Percentiles rank a stretch among this genome's conserved stretches.
Evolutionary conservation across 2,113 vertebrate species (phyloP).

Genomic region (Etheostoma cragini): DNA sequence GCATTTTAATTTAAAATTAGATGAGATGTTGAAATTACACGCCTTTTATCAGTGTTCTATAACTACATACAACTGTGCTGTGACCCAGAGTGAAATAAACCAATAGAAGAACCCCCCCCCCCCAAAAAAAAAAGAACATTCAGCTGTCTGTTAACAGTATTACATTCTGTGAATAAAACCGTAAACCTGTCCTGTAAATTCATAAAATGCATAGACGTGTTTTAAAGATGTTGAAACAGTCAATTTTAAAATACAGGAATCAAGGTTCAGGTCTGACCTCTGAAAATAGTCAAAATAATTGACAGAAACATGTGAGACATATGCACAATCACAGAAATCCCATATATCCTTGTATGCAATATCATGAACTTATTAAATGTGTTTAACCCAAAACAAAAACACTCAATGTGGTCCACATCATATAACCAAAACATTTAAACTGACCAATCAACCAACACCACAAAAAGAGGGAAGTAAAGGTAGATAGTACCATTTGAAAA

Average conservation of each 20-base stretch:
- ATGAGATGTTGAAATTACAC: constrained; percentile 16
- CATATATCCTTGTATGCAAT: constrained; percentile 15
- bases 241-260: constrained; percentile 21
- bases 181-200: constrained; percentile 38
- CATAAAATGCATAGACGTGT: constrained; percentile 68
- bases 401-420: background rate
- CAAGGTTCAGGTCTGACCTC: constrained; percentile 11
- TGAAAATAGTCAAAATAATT: background rate
- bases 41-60: constrained; percentile 14
- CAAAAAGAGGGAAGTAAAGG: constrained; percentile 13
- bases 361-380: constrained; percentile 18
- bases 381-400: constrained; percentile 27
- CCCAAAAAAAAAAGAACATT: constrained; percentile 57
- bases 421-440: constrained; percentile 27
- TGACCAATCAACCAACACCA: constrained; percentile 36
- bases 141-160: constrained; percentile 41
- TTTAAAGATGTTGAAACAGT: constrained; percentile 39
- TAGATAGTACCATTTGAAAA: constrained; percentile 47
- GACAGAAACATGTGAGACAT: background rate
- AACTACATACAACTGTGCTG: constrained; percentile 35
- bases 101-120: background rate
- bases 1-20: constrained; percentile 15
- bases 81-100: background rate
- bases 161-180: constrained; percentile 69
- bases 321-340: constrained; percentile 13